Conservation (phyloP, 2,888 invertebrate genomes). For the Mystacides longicornis region DNA sequence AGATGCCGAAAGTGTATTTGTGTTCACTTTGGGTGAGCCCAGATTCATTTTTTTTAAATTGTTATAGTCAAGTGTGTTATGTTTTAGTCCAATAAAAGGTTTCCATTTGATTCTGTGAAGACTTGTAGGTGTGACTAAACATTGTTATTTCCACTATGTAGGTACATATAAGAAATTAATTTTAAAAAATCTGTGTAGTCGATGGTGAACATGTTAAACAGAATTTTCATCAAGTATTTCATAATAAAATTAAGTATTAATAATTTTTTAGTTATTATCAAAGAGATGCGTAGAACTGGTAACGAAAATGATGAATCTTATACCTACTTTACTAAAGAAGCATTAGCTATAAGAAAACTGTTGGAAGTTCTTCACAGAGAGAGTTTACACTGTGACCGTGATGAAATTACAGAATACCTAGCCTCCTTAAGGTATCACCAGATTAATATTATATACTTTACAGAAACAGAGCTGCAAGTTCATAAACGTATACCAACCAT, state of each 20-base stretch:
- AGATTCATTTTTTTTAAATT: too few species aligned
- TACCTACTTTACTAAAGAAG: background rate
- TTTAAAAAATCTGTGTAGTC: too few species aligned
- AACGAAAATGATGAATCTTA: background rate
- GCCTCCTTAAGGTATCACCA: conserved; percentile 7
- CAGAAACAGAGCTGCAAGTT: too few species aligned
- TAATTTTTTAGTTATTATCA: background rate
- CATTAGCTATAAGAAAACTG: background rate
- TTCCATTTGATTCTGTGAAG: too few species aligned
- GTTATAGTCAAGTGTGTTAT: too few species aligned
- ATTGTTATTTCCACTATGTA: too few species aligned
- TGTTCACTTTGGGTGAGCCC: too few species aligned
- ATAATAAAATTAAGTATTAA: background rate
- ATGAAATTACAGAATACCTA: conserved; percentile 14
- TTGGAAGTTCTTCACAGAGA: conserved; percentile 11
- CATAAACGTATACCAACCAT: too few species aligned
- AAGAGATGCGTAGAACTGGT: background rate
- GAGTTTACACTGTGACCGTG: conserved; percentile 8
- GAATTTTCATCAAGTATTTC: background rate
- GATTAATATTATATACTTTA: background rate
- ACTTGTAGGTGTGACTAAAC: too few species aligned
- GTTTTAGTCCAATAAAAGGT: too few species aligned
- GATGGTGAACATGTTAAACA: background rate
- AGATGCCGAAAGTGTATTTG: too few species aligned
- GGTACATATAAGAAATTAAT: too few species aligned